Percentiles rank a stretch among this genome's conserved stretches.
Conservation (phyloP, 2,888 invertebrate species). For the Morpho deidamia region DNA sequence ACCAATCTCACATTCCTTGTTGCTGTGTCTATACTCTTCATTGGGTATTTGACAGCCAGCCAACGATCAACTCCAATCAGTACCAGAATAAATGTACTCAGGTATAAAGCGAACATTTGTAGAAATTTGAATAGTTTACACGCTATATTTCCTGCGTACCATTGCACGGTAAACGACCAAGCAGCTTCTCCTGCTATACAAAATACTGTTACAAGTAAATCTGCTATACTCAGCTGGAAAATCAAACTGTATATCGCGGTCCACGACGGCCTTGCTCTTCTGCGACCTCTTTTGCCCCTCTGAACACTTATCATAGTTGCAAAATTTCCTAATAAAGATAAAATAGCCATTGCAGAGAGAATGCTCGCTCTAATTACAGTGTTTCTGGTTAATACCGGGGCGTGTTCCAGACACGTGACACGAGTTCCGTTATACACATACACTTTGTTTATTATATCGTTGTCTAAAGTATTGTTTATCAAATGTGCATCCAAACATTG, state of each 20-base stretch:
- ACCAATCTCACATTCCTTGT: constrained; percentile 84
- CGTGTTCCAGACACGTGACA: constrained; percentile 78
- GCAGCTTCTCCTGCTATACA: constrained; percentile 89
- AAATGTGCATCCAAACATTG: constrained; percentile 48
- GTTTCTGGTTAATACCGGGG: constrained; percentile 81
- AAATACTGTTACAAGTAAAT: constrained; percentile 88
- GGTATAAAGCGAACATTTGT: constrained; percentile 89
- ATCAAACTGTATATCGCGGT: constrained; percentile 87
- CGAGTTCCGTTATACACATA: constrained; percentile 52
- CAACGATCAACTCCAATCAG: constrained; percentile 90
- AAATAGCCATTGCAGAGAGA: constrained; percentile 82
- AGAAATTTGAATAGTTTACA: constrained; percentile 90
- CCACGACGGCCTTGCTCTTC: constrained; percentile 80
- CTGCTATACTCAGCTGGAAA: constrained; percentile 89
- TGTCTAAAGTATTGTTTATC: constrained; percentile 42
- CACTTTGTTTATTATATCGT: constrained; percentile 38
- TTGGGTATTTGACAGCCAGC: constrained; percentile 88
- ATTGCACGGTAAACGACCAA: constrained; percentile 89
- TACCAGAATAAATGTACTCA: constrained; percentile 90
- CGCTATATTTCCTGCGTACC: constrained; percentile 86
- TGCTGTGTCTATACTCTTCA: constrained; percentile 82
- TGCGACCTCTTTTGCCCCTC: constrained; percentile 77
- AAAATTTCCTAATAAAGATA: constrained; percentile 86
- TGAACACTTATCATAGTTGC: constrained; percentile 88
- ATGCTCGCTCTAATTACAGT: constrained; percentile 83